A percentile compares a stretch with the other conserved stretches of the same genome.
Evolutionary conservation across 2,113 vertebrate genomes (phyloP).

Genomic region (Ornithorhynchus anatinus): DNA sequence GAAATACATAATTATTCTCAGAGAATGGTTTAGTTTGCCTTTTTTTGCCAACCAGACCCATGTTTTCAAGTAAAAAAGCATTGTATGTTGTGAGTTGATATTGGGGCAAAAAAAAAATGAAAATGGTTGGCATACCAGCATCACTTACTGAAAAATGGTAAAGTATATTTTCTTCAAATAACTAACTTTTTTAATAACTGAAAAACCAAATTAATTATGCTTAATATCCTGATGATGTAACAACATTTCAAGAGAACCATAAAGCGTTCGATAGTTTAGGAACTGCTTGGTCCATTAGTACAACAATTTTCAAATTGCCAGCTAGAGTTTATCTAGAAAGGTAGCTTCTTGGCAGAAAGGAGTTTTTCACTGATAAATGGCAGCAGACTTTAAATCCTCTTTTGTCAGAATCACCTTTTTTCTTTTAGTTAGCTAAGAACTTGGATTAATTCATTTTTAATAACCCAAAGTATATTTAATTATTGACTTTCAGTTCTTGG

Average conservation of each 20-base stretch:
- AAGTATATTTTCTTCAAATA: background rate
- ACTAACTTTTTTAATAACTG: background rate
- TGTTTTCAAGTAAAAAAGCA: conserved; percentile 28
- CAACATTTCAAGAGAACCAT: background rate
- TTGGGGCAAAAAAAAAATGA: background rate
- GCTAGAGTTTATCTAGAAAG: background rate
- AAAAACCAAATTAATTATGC: background rate
- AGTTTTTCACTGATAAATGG: background rate
- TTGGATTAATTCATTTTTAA: no score
- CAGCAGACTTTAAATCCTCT: no score
- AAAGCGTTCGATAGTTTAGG: background rate
- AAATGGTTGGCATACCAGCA: background rate
- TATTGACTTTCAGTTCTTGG: background rate
- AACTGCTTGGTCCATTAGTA: background rate
- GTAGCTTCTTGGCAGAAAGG: background rate
- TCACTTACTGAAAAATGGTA: background rate
- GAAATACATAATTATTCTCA: conserved; percentile 41
- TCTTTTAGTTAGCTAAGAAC: no score
- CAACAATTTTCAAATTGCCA: background rate
- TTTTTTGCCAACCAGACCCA: background rate
- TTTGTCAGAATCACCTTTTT: no score
- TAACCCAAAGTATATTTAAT: no score
- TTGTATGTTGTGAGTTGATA: conserved; percentile 7
- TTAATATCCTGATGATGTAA: background rate
- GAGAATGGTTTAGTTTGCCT: conserved; percentile 17